Base-by-base conservation (phyloP, 2,797 vertebrate species). In the Tapera naevia region DNA sequence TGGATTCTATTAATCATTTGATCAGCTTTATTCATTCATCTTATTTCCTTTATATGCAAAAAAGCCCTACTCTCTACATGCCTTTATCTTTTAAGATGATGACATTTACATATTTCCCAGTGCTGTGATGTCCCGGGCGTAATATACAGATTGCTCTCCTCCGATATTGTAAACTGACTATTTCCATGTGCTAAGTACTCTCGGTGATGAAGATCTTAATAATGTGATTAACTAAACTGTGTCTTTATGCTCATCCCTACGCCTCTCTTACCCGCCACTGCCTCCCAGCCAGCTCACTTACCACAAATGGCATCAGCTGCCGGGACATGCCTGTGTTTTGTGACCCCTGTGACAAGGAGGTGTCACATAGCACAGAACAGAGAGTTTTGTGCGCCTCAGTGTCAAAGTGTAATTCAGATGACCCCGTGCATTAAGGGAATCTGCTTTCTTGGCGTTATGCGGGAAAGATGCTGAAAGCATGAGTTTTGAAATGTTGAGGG, bases 1-100 rank as follows among this genome's bases (percentile, higher is more conserved):
- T 93, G 89, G 93, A 96, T 96, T 96, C 96, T 97, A 73, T 97
- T 97, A 96, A 95, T 97, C 94, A 97, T 95, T 97, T 96, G 96
- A 97, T 96, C 93, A 97, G 85, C 94, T 97, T 97, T 97, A 96
- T 96, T 97, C 95, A 97, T 96, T 96, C 95, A 94, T 92, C 93
- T 94, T 64, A 86, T 95, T 95, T 95, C 95, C 97, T 97, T 97
- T 93, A 96, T 88, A 95, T 89, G 93, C 87, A 80, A 94, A 93
- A 91, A 88, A 87, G 28, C 54, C 60, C 64, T 73, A 37, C 84
- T 92, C 95, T 95, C 56, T 57, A 22, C 71, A 18, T 91, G 94
- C 91, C 64, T 96, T 97, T 93, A 94, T 96, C 94, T 95, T 95
- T 91, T 95, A 94, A 95, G 94, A 89, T 94, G 89, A 91, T 94